These are phyloP conservation scores for Epinephelus malabaricus DNA, from an alignment of 2,797 vertebrate species.

Conservation along the genomic window DNA sequence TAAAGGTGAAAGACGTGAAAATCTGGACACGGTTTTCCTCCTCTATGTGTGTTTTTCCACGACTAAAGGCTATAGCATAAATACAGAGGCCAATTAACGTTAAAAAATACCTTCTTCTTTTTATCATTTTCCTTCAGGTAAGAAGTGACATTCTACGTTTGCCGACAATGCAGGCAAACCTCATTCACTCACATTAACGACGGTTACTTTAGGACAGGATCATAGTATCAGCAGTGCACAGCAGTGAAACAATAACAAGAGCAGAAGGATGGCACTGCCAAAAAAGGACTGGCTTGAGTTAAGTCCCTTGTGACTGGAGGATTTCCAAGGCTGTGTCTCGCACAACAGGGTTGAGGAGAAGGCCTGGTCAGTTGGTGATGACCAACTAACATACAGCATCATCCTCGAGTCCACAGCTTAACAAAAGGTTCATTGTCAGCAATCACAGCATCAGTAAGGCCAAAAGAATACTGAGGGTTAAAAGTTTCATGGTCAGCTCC, in stretches of 20 bases:
- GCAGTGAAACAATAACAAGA: conserved; percentile 46
- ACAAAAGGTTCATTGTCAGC: conserved; percentile 33
- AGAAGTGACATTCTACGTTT: conserved; percentile 47
- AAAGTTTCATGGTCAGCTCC: conserved; percentile 8
- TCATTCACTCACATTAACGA: conserved; percentile 29
- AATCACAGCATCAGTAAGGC: conserved; percentile 31
- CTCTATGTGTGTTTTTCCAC: conserved; percentile 10
- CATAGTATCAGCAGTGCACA: conserved; percentile 41
- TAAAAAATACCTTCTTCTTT: conserved; percentile 27
- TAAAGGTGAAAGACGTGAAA: conserved; percentile 43
- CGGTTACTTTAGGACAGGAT: conserved; percentile 38
- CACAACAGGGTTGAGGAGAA: conserved; percentile 25
- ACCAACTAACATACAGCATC: conserved; percentile 27
- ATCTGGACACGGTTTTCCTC: conserved; percentile 36
- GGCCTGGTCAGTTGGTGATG: conserved; percentile 17
- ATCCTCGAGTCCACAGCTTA: conserved; percentile 10
- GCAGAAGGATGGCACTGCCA: conserved; percentile 36
- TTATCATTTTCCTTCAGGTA: conserved; percentile 36
- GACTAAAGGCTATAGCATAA: conserved; percentile 41
- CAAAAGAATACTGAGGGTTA: conserved; percentile 13
- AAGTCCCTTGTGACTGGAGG: conserved; percentile 25
- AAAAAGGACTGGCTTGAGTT: conserved; percentile 23
- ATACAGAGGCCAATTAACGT: conserved; percentile 11
- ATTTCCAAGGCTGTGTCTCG: conserved; percentile 29
- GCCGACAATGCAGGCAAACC: conserved; percentile 18